Evolutionary conservation across 2,888 invertebrate genomes (phyloP), one percentile per base, ranked within the genome.

Genomic region (Invenusta paracnida): DNA sequence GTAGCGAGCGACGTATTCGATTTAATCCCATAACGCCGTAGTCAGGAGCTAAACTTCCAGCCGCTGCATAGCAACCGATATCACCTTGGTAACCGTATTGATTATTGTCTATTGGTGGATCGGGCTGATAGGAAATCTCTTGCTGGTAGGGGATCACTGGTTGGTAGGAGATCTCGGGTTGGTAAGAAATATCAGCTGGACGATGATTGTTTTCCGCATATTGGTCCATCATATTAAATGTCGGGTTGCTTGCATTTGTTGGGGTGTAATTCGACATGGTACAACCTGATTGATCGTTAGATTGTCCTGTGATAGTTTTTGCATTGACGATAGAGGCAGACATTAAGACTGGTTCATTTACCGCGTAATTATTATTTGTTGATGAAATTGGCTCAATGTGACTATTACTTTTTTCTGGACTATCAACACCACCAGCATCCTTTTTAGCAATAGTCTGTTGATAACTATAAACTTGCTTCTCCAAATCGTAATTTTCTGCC

Each of bases 401-500:
- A 23, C 73, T 73, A 23, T 25, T 73, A 23, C 5, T 73, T 2
- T 73, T 73, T 73, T 73, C 73, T 23, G 5, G 23, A 23, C 73
- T 66, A 2, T 84, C 87, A 30, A 87, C 83, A 1, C 85, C 87
- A 17, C 67, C 31, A 31, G 81, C 85, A 17, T 83, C 67, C 1
- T 73, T 30, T 23, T 29, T 28, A 82, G 95, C 94, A 87, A 95
- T 93, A 90, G 94, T 94, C 91, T 94, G 94, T 92, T 95, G 95
- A 91, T 95, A 95, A 91, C 94, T 94, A 92, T 95, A 94, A 88
- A 95, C 92, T 91, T 95, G 95, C 88, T 95, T 93, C 92, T 95
- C 95, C 89, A 95, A 92, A 87, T 94, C 94, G 91, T 95, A 94
- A 91, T 95, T 95, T 91, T 95, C 95, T n/a, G 95, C 94, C 91